A percentile compares a stretch with the other conserved stretches of the same genome.
phyloP scores from a whole-genome alignment of 1,140 invertebrate species.

The Drosophila kikkawai region DNA sequence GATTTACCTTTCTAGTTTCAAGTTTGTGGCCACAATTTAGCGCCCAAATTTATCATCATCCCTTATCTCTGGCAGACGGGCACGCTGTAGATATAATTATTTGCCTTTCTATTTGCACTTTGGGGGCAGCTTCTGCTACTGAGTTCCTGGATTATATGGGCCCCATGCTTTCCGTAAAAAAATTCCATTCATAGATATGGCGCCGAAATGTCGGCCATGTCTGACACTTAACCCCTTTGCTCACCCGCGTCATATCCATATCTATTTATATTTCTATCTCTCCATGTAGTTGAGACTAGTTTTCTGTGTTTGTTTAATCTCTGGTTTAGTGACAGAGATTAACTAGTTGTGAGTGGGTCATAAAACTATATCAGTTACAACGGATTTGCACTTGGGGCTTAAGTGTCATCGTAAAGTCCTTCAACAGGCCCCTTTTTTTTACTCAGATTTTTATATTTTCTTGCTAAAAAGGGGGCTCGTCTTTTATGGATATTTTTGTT shows the following conservation, averaged over 20 bases:
- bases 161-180: slow-evolving; percentile 28
- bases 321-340: slow-evolving; percentile 23
- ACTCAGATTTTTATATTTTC: background rate
- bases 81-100: slow-evolving; percentile 31
- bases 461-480: slow-evolving; percentile 56
- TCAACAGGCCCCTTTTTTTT: slow-evolving; percentile 26
- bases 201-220: slow-evolving; percentile 24
- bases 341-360: slow-evolving; percentile 15
- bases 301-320: slow-evolving; percentile 24
- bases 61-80: slow-evolving; percentile 60
- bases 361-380: slow-evolving; percentile 13
- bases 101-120: slow-evolving; percentile 30
- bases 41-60: slow-evolving; percentile 45
- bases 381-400: slow-evolving; percentile 10
- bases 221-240: slow-evolving; percentile 11
- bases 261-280: slow-evolving; percentile 6
- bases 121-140: slow-evolving; percentile 18
- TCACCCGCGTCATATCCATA: background rate
- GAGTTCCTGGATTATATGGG: slow-evolving; percentile 11
- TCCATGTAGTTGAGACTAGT: background rate
- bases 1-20: slow-evolving; percentile 11
- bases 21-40: slow-evolving; percentile 35
- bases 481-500: slow-evolving; percentile 41
- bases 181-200: slow-evolving; percentile 63
- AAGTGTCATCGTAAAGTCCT: slow-evolving; percentile 10